These are phyloP conservation scores for Spodoptera litura DNA, from an alignment of 1,140 invertebrate genomes.

Conservation along the genomic window DNA sequence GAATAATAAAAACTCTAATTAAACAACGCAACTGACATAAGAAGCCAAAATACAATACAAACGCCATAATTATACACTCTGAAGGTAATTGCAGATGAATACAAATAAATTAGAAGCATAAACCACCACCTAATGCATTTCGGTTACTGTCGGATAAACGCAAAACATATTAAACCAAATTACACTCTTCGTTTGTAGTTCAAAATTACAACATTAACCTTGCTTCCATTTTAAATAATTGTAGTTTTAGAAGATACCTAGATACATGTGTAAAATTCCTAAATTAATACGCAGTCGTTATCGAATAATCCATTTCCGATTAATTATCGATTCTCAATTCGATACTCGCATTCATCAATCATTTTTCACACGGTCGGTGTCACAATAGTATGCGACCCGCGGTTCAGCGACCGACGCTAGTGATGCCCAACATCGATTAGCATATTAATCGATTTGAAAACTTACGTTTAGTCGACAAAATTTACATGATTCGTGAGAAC, in stretches of 20 bases:
- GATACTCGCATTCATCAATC: constrained; percentile 48
- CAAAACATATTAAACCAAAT: neutral
- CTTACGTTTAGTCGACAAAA: constrained; percentile 84
- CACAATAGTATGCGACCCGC: constrained; percentile 76
- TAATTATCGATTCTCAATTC: constrained; percentile 47
- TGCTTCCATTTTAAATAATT: constrained; percentile 21
- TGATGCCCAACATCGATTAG: constrained; percentile 83
- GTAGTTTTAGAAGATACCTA: neutral
- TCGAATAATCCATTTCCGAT: constrained; percentile 46
- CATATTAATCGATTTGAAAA: constrained; percentile 86
- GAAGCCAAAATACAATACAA: constrained; percentile 6
- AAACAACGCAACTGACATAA: constrained; percentile 23
- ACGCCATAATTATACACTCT: constrained; percentile 1
- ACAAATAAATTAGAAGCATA: constrained; percentile 25
- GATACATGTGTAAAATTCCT: constrained; percentile 28
- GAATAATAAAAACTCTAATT: constrained; percentile 9
- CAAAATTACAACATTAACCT: constrained; percentile 34
- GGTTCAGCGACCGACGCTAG: constrained; percentile 81
- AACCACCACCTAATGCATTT: constrained; percentile 14
- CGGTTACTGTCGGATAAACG: constrained; percentile 13
- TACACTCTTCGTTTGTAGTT: constrained; percentile 12
- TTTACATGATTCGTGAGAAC: constrained; percentile 85
- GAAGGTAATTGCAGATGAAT: constrained; percentile 7
- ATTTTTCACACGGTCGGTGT: constrained; percentile 77
- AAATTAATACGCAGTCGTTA: constrained; percentile 22